These are phyloP conservation scores for Amblyopsis hoosieri DNA, from an alignment of 2,797 vertebrate genomes.

Conservation along the genomic window DNA sequence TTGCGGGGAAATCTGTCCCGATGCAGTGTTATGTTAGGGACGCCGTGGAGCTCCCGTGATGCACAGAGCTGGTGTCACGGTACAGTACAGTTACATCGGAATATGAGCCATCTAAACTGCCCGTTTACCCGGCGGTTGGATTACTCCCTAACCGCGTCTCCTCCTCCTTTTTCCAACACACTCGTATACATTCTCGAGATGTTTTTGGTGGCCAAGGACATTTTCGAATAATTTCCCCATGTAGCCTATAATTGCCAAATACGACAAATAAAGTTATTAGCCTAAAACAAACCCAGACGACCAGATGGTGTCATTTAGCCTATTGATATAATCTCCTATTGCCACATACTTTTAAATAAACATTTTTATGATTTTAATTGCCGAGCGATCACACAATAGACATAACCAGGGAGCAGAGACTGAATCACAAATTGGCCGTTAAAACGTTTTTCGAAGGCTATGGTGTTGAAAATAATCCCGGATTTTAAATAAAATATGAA, in stretches of 20 bases:
- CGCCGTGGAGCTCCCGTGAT: constrained; percentile 63
- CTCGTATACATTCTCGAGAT: constrained; percentile 50
- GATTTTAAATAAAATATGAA: constrained; percentile 56
- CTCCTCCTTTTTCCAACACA: constrained; percentile 73
- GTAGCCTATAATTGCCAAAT: neutral
- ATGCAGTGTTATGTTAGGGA: constrained; percentile 46
- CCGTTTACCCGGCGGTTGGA: constrained; percentile 75
- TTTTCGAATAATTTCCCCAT: constrained; percentile 17
- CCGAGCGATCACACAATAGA: too few species aligned
- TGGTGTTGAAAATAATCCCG: neutral
- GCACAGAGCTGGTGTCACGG: constrained; percentile 63
- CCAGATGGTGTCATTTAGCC: too few species aligned
- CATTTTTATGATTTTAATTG: neutral
- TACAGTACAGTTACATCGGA: constrained; percentile 71
- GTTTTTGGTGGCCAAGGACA: constrained; percentile 47
- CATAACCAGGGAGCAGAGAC: too few species aligned
- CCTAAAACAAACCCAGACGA: too few species aligned
- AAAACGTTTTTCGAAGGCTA: constrained; percentile 31
- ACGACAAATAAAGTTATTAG: too few species aligned
- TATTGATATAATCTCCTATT: too few species aligned
- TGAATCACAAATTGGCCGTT: constrained; percentile 28
- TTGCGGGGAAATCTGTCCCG: constrained; percentile 46
- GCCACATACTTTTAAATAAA: neutral
- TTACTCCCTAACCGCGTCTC: constrained; percentile 82
- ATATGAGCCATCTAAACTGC: constrained; percentile 78